Conservation (phyloP, 2,888 invertebrate species). For the Pristionchus fissidentatus region DNA sequence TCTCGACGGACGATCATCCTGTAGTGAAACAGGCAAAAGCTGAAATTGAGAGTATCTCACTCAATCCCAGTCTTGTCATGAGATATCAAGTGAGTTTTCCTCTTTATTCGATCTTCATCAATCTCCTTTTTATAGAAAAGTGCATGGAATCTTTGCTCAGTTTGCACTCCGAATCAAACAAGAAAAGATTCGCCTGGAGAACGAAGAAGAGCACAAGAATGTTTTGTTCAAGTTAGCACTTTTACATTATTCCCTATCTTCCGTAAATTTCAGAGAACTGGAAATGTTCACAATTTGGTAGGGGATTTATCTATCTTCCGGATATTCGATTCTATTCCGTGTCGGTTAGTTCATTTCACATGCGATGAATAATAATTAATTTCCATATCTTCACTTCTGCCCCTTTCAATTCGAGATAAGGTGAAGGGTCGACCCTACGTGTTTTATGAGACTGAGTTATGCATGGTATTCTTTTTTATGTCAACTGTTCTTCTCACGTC, state of each 20-base stretch:
- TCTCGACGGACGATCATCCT: neutral
- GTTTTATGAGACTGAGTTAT: slow-evolving; percentile 2
- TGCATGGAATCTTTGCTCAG: slow-evolving; percentile 32
- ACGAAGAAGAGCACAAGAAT: slow-evolving; percentile 4
- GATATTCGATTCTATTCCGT: slow-evolving; percentile 39
- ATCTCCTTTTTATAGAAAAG: no score
- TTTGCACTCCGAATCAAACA: neutral
- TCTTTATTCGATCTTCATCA: no score
- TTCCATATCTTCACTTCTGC: slow-evolving; percentile 1
- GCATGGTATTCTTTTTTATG: neutral
- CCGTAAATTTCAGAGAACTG: slow-evolving; percentile 7
- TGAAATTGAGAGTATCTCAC: neutral
- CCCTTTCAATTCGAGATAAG: neutral
- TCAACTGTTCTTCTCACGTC: neutral
- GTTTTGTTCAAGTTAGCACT: neutral
- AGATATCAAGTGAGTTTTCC: neutral
- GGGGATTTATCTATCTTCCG: slow-evolving; percentile 4
- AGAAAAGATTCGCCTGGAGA: neutral
- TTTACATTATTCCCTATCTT: neutral
- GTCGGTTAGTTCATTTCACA: neutral
- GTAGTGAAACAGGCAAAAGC: neutral
- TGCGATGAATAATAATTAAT: neutral
- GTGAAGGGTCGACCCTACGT: neutral
- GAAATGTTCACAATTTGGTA: neutral
- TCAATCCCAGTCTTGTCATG: neutral